A percentile compares a stretch with the other conserved stretches of the same genome.
These are phyloP conservation scores for Brachionus calyciflorus DNA, from an alignment of 1,140 invertebrate genomes.

Conservation along the genomic window DNA sequence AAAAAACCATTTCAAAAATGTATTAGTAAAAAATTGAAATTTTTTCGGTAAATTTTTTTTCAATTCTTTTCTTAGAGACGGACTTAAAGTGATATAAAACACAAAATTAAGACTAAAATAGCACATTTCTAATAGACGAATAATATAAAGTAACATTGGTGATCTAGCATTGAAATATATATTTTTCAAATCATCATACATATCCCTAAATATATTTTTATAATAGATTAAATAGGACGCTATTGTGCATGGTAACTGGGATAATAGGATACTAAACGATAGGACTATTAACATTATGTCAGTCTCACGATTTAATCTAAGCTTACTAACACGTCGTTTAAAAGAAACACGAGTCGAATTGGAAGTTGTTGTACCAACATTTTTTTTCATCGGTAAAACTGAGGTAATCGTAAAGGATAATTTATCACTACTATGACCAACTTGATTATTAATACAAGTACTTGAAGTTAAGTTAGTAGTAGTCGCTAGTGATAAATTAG, in stretches of 20 bases:
- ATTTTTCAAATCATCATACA: constrained; percentile 5
- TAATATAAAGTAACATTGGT: constrained; percentile 32
- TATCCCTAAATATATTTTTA: constrained; percentile 16
- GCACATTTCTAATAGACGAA: constrained; percentile 28
- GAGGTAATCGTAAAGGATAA: constrained; percentile 14
- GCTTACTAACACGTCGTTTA: background rate
- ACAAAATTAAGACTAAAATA: constrained; percentile 46
- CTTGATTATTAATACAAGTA: constrained; percentile 16
- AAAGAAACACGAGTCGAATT: background rate
- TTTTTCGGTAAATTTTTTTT: constrained; percentile 39
- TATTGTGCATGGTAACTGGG: constrained; percentile 42
- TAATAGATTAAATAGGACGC: constrained; percentile 31
- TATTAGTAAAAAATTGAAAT: background rate
- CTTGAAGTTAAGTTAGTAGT: constrained; percentile 16
- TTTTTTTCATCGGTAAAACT: background rate
- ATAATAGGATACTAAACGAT: constrained; percentile 46
- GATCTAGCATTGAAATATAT: constrained; percentile 13
- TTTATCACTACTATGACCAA: constrained; percentile 15
- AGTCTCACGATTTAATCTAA: constrained; percentile 37
- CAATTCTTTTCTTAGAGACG: constrained; percentile 26
- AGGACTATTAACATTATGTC: constrained; percentile 45
- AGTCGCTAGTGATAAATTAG: constrained; percentile 15
- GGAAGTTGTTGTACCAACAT: background rate
- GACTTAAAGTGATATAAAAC: constrained; percentile 38
- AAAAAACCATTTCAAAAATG: background rate